Evolutionary conservation across 2,113 vertebrate genomes (phyloP).

Genomic region (Saguinus midas): DNA sequence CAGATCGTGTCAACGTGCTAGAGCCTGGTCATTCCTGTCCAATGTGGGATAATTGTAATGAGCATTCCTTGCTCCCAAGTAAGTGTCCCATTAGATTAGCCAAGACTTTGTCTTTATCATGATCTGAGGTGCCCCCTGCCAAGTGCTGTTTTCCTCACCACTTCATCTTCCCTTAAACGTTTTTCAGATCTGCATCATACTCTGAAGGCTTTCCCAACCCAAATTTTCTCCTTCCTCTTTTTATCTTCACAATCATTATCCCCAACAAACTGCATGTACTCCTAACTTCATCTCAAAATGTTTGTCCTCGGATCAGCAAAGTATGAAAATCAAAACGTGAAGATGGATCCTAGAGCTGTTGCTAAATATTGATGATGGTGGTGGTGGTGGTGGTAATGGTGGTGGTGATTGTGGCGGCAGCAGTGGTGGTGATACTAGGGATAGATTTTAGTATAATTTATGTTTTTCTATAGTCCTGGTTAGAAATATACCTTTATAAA

Average conservation of each 20-base stretch:
- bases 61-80: neutral
- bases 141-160: neutral
- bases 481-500: neutral
- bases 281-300: neutral
- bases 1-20: neutral
- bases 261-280: neutral
- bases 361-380: neutral
- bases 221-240: neutral
- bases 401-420: too few species aligned
- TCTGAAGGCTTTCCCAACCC: neutral
- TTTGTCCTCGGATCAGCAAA: neutral
- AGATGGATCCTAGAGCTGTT: neutral
- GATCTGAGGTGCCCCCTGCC: neutral
- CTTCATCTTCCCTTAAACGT: neutral
- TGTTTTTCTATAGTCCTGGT: neutral
- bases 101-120: neutral
- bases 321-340: neutral
- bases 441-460: neutral
- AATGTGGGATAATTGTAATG: neutral
- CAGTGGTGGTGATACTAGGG: neutral
- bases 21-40: neutral
- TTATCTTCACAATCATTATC: neutral
- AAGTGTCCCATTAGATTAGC: neutral
- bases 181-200: neutral
- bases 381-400: too few species aligned